Evolutionary conservation across 2,113 vertebrate species (phyloP).

Genomic region (Xyliphius kryptos): DNA sequence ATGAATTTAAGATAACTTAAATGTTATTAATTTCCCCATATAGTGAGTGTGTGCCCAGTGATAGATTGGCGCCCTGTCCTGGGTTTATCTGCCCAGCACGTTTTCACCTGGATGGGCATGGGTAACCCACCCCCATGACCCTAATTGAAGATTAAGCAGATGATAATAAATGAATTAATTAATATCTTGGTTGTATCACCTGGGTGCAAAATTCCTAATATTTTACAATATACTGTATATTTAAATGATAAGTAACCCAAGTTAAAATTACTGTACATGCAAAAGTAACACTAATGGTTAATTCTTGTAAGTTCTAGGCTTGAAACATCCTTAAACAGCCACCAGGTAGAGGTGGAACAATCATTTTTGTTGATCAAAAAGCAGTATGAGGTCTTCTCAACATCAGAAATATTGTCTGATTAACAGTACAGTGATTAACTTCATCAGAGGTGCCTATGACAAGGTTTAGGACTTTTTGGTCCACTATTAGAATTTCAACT

Average conservation of each 20-base stretch:
- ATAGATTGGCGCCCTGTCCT: too few relatives aligned
- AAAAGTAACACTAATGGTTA: background rate
- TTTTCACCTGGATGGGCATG: too few relatives aligned
- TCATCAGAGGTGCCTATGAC: slow-evolving; percentile 36
- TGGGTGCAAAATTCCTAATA: background rate
- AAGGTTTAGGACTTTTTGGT: slow-evolving; percentile 37
- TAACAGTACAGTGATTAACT: slow-evolving; percentile 21
- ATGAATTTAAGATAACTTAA: too few relatives aligned
- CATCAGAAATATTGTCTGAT: slow-evolving; percentile 1
- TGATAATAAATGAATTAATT: too few relatives aligned
- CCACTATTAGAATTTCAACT: slow-evolving; percentile 22
- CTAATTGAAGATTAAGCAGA: too few relatives aligned
- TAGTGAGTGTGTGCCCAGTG: too few relatives aligned
- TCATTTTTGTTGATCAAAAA: slow-evolving; percentile 5
- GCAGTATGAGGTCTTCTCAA: slow-evolving; percentile 1
- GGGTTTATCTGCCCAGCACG: too few relatives aligned
- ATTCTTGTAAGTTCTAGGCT: slow-evolving; percentile 10
- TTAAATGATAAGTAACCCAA: background rate
- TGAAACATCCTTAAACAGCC: background rate
- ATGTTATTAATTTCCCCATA: too few relatives aligned
- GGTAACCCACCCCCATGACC: too few relatives aligned
- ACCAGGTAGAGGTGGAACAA: slow-evolving; percentile 8
- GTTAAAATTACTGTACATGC: background rate
- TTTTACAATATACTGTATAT: background rate
- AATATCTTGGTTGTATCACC: too few relatives aligned